Conservation (phyloP, 2,888 invertebrate genomes). For the Cordilura impudica region DNA sequence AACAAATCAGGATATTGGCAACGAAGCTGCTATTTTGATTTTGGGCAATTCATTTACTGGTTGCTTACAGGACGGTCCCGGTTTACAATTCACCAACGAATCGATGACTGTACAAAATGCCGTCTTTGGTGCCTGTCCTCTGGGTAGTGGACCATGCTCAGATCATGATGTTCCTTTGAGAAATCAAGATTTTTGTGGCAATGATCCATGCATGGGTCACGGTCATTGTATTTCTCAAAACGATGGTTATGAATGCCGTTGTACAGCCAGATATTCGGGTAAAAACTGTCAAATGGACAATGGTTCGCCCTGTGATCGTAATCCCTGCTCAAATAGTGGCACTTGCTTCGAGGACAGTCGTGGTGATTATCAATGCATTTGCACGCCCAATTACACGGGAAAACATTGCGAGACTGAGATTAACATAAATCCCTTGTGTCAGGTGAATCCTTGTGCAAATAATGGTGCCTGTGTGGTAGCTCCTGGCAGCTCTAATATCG, state of each 20-base stretch:
- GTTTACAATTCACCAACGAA: slow-evolving; percentile 85
- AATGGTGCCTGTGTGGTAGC: slow-evolving; percentile 87
- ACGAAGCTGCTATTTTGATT: slow-evolving; percentile 85
- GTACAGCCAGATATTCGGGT: slow-evolving; percentile 90
- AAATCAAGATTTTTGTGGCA: slow-evolving; percentile 83
- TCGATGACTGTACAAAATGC: slow-evolving; percentile 84
- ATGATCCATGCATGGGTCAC: slow-evolving; percentile 90
- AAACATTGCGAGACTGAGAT: slow-evolving; percentile 86
- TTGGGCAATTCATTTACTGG: slow-evolving; percentile 90
- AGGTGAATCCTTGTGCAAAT: slow-evolving; percentile 87
- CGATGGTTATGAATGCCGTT: slow-evolving; percentile 90
- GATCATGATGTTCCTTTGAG: slow-evolving; percentile 80
- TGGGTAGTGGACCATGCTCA: slow-evolving; percentile 85
- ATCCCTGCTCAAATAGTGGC: slow-evolving; percentile 86
- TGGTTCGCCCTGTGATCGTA: slow-evolving; percentile 85
- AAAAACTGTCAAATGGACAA: slow-evolving; percentile 91
- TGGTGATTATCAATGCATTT: slow-evolving; percentile 86
- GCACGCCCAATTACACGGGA: slow-evolving; percentile 84
- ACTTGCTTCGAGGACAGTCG: slow-evolving; percentile 84
- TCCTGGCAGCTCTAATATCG: slow-evolving; percentile 79
- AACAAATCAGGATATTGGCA: slow-evolving; percentile 84
- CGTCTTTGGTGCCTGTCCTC: slow-evolving; percentile 86
- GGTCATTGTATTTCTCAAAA: slow-evolving; percentile 87
- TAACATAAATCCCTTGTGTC: slow-evolving; percentile 84
- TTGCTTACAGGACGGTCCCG: slow-evolving; percentile 92